phyloP scores from a whole-genome alignment of 2,888 invertebrate species.

The Chrysotoxum bicinctum region DNA sequence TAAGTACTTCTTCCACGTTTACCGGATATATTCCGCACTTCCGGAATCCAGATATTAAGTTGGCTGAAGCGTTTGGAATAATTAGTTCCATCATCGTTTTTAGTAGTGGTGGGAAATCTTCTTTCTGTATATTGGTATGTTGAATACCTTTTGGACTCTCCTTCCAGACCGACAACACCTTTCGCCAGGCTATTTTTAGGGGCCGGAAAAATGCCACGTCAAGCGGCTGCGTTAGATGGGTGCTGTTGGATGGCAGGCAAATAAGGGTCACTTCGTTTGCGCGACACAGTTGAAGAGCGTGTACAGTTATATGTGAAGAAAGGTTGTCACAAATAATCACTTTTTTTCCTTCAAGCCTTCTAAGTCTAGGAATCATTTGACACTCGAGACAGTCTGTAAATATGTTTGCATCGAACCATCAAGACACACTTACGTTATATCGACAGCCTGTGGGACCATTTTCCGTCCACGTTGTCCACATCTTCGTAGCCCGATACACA shows the following conservation, averaged over 20 bases:
- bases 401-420: background rate
- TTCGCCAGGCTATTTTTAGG: background rate
- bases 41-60: background rate
- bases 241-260: no score
- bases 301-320: background rate
- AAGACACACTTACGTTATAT: background rate
- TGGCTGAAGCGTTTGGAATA: background rate
- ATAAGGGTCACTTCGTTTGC: no score
- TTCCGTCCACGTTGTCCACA: background rate
- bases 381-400: no score
- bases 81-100: background rate
- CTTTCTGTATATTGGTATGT: background rate
- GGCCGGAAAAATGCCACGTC: constrained; percentile 14
- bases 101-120: background rate
- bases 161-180: background rate
- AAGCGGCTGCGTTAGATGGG: background rate
- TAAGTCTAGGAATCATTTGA: background rate
- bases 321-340: no score
- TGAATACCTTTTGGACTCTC: background rate
- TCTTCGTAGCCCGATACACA: background rate
- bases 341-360: no score
- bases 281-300: no score
- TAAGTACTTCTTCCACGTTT: no score
- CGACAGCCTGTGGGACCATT: background rate
- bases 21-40: no score